Conservation (phyloP, 2,888 invertebrate species). For the Horisme vitalbata region DNA sequence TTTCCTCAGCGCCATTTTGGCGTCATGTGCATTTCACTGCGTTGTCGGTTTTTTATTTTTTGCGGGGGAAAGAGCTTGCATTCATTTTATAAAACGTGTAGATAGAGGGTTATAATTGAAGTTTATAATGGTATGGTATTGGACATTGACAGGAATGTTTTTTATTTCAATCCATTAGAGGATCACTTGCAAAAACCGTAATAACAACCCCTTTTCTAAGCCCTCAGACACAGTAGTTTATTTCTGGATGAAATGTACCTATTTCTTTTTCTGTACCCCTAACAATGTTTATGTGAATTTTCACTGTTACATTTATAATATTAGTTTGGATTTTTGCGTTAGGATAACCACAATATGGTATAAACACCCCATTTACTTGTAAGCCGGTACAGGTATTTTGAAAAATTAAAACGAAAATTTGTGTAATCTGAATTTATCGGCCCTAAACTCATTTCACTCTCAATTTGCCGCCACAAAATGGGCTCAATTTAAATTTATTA, state of each 20-base stretch:
- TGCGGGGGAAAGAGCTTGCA: constrained; percentile 25
- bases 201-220: too few species aligned
- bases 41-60: constrained; percentile 28
- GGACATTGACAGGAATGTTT: too few species aligned
- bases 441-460: constrained; percentile 17
- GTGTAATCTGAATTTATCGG: constrained; percentile 17
- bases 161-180: too few species aligned
- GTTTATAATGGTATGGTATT: neutral
- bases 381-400: constrained; percentile 10
- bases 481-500: constrained; percentile 18
- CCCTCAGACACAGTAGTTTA: too few species aligned
- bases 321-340: too few species aligned
- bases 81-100: constrained; percentile 26
- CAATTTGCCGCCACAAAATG: constrained; percentile 15
- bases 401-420: constrained; percentile 11
- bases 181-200: too few species aligned
- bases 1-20: constrained; percentile 42
- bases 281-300: too few species aligned
- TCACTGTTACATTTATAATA: too few species aligned
- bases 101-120: constrained; percentile 18
- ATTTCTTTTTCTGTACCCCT: too few species aligned
- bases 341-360: too few species aligned
- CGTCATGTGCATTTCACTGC: constrained; percentile 56
- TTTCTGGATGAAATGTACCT: too few species aligned
- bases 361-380: neutral